Base-by-base conservation (phyloP, 2,113 vertebrate species). In the Varanus salvator region DNA sequence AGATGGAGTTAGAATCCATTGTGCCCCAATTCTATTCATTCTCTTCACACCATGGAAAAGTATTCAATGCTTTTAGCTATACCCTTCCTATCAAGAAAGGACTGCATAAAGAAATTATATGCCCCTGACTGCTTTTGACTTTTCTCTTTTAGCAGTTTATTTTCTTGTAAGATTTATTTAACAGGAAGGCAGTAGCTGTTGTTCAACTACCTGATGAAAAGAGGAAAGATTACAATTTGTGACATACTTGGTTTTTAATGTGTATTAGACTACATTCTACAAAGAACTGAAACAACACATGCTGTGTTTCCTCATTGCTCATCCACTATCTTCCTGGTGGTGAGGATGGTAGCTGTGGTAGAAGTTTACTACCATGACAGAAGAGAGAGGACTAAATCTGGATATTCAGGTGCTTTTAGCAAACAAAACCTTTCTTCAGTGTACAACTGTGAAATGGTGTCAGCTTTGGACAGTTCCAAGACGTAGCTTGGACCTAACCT, bases 291-390 rank as follows among this genome's bases (percentile, higher is more conserved):
- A 52, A 86, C 89, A 87, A 23, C 81, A 72, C 2, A 57, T 44
- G 0, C 44, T 76, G 2, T 27, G 25, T 86, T 60, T 71, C 54
- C 1, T 7, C 60, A 2, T 7, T 0, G 78, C 82, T 38, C 60
- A 31, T 4, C 8, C 0, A 12, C 0, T 74, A 25, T 64, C 0
- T 66, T 0, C 74, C 84, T 66, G 31, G 68, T 27, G 34, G 34
- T 71, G 21, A 44, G 38, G 38, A 44, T 44, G 38, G 38, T 44
- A 44, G 44, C 50, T 0, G 84, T 48, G 25, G 81, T 89, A 72
- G 50, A 2, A 80, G 77, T 72, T 84, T 15, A 0, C 2, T 50
- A 25, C 1, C 23, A 44, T 72, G 29, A 77, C 1, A 34, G 23
- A 80, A 80, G 31, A 23, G 19, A 81, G 29, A 52, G 6, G 57